Conservation (phyloP, 2,888 invertebrate species). For the Dromius quadrimaculatus region DNA sequence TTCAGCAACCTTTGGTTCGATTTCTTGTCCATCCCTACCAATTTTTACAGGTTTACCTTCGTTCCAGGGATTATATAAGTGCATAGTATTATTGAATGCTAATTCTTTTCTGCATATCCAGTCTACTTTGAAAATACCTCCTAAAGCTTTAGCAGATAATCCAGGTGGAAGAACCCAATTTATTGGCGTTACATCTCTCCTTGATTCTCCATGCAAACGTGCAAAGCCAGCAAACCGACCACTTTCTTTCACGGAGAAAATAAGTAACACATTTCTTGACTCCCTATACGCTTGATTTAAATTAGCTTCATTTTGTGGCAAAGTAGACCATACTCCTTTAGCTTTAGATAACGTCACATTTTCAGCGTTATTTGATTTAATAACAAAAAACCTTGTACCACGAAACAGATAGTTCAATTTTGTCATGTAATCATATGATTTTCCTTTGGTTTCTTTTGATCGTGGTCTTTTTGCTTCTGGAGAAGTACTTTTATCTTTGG, state of each 20-base stretch:
- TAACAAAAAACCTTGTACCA: constrained; percentile 94
- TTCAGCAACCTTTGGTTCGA: constrained; percentile 95
- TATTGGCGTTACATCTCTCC: constrained; percentile 89
- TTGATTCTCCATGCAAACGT: constrained; percentile 87
- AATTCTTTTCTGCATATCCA: constrained; percentile 97
- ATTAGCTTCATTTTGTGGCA: constrained; percentile 96
- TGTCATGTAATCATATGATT: constrained; percentile 87
- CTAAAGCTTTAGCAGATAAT: constrained; percentile 90
- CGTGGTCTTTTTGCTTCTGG: constrained; percentile 64
- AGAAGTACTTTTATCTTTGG: constrained; percentile 64
- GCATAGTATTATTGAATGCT: constrained; percentile 90
- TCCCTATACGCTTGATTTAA: constrained; percentile 95
- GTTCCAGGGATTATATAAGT: constrained; percentile 97
- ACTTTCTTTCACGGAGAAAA: constrained; percentile 98
- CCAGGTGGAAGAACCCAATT: constrained; percentile 96
- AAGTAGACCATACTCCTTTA: constrained; percentile 97
- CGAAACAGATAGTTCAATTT: constrained; percentile 95
- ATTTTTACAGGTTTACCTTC: constrained; percentile 99
- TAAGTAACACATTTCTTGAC: constrained; percentile 91
- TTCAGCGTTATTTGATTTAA: constrained; percentile 98
- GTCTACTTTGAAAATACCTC: constrained; percentile 96
- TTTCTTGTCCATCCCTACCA: constrained; percentile 98
- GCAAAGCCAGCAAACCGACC: constrained; percentile 97
- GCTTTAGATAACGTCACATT: constrained; percentile 95
- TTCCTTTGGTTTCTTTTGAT: constrained; percentile 67